phyloP scores from a whole-genome alignment of 2,113 vertebrate genomes.

The Hydrolagus affinis region DNA sequence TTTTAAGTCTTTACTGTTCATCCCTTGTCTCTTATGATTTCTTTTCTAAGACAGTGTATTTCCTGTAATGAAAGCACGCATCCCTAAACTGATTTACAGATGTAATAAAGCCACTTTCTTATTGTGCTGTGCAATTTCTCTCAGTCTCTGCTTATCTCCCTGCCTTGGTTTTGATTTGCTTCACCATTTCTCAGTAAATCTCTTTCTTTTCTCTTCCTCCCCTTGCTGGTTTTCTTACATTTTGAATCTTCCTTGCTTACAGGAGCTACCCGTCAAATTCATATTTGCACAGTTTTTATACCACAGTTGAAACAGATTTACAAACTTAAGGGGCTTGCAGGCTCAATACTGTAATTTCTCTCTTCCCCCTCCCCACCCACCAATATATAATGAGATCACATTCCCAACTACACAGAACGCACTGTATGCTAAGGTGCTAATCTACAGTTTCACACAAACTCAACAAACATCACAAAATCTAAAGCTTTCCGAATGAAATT shows the following conservation, averaged over 20 bases:
- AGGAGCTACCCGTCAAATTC: not conserved
- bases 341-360: not conserved
- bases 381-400: not conserved
- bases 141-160: not conserved
- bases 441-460: not conserved
- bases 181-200: not conserved
- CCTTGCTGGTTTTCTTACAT: not conserved
- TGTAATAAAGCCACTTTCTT: not conserved
- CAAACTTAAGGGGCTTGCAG: not conserved
- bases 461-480: not conserved
- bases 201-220: not conserved
- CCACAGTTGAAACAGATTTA: not conserved
- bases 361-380: not conserved
- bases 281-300: not conserved
- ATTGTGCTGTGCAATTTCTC: not conserved
- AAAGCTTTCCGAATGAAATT: not conserved
- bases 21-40: not conserved
- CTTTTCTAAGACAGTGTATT: not conserved
- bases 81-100: not conserved
- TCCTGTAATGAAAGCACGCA: not conserved
- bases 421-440: not conserved
- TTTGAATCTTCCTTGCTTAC: not conserved
- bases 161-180: not conserved
- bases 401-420: no score
- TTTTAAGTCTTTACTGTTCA: no score